Base-by-base conservation (phyloP, 1,140 invertebrate species). In the Drosophila ambigua region DNA sequence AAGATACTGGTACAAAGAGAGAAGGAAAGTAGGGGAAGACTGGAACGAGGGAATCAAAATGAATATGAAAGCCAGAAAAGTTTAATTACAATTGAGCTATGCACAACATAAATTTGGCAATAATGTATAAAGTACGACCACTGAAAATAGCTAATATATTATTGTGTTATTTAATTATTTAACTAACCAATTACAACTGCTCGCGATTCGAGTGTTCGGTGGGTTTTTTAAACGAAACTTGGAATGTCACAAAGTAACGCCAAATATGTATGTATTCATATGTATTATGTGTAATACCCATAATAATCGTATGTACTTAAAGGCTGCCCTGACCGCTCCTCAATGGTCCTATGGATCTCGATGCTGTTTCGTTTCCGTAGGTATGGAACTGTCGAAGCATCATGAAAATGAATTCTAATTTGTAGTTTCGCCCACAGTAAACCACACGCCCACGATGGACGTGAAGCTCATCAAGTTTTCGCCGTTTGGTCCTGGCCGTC, bases 401-500 rank as follows among this genome's bases (percentile, higher is more conserved):
- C 78, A 63, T 59, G 82, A 67, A 87, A 87, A 87, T 87, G 82
- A 87, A 88, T 87, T 88, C 83, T 87, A 88, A 87, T 87, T 87
- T 87, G 82, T 67, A 82, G 71, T 74, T 72, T 66, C 63, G 53
- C 61, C 51, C 57, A 50, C 54, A 82, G 65, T 77, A 78, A 78
- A 82, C 83, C 85, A 63, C 60, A 69, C 52, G 39, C 51, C 69
- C 81, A 57, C 77, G 49, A 50, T 28, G 65, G 58, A 62, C 76
- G 74, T 64, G 62, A 48, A 55, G 46, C 53, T 64, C 49, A 46
- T 58, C 48, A 53, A 48, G 43, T 53, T 63, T 50, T 68, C 58
- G 75, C 39, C 72, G 35, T 61, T 35, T 35, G 31, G 8, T 35
- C 31, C 31, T 9, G 31, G 8, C 9, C 31, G 31, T 35, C 82